A percentile compares a stretch with the other conserved stretches of the same genome.
phyloP scores from a whole-genome alignment of 2,797 vertebrate genomes.

The Streptopelia turtur region DNA sequence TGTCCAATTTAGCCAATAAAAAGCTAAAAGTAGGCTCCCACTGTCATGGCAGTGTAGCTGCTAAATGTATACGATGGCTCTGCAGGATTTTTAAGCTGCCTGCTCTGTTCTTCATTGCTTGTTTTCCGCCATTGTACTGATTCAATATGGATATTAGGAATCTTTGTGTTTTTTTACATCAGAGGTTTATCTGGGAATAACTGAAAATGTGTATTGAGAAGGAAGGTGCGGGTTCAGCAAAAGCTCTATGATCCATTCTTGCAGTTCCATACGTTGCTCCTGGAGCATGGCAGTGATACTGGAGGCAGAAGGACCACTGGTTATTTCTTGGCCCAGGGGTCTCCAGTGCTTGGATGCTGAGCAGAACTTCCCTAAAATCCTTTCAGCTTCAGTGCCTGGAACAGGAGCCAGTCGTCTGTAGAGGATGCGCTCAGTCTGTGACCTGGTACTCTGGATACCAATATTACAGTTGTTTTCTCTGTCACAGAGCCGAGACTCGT shows the following conservation, averaged over 20 bases:
- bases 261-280: fast-evolving
- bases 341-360: neutral
- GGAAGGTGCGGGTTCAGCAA: neutral
- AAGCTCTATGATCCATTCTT: neutral
- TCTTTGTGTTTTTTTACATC: neutral
- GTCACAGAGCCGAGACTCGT: neutral
- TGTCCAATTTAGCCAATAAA: conserved; percentile 48
- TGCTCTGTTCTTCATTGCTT: neutral
- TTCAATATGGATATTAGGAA: neutral
- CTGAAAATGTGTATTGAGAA: neutral
- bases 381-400: neutral
- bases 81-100: neutral
- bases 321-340: neutral
- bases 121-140: neutral
- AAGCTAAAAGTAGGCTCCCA: neutral
- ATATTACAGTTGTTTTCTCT: neutral
- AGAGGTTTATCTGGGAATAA: neutral
- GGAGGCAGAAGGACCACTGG: neutral
- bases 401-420: neutral
- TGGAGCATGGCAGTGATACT: neutral
- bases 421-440: neutral
- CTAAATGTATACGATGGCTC: neutral
- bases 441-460: neutral
- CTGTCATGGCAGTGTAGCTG: neutral
- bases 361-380: neutral